Evolutionary conservation across 2,888 invertebrate species (phyloP).

Genomic region (Cyrtodaria siliqua): DNA sequence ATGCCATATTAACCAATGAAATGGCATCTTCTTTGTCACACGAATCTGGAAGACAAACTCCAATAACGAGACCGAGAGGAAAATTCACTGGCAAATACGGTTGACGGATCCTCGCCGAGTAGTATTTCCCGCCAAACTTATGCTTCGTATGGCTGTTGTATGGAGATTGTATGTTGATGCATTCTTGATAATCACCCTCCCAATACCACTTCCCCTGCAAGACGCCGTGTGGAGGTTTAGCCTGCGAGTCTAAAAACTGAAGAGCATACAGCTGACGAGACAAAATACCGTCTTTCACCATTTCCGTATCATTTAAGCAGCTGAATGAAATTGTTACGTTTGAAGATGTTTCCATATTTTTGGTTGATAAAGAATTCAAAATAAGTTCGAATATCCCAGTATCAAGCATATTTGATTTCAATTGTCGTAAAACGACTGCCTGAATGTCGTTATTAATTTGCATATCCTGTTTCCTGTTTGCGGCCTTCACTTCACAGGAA

Average conservation of each 20-base stretch:
- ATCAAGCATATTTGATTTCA: too few species aligned
- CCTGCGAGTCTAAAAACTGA: slow-evolving; percentile 35
- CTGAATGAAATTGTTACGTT: too few species aligned
- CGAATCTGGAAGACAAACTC: slow-evolving; percentile 46
- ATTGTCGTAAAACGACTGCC: too few species aligned
- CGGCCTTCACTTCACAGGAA: too few species aligned
- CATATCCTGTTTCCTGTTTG: too few species aligned
- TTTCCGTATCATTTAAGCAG: slow-evolving; percentile 45
- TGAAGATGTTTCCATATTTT: too few species aligned
- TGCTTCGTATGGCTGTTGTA: slow-evolving; percentile 16
- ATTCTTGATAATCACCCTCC: slow-evolving; percentile 47
- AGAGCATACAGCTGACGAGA: slow-evolving; percentile 14
- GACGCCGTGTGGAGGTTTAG: slow-evolving; percentile 37
- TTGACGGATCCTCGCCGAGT: slow-evolving; percentile 7
- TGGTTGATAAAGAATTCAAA: too few species aligned
- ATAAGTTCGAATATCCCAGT: too few species aligned
- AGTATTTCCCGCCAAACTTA: slow-evolving; percentile 39
- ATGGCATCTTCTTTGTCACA: slow-evolving; percentile 30
- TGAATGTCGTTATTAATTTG: too few species aligned
- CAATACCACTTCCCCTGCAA: slow-evolving; percentile 31
- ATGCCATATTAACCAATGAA: slow-evolving; percentile 1
- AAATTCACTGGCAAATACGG: neutral
- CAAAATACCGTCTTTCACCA: slow-evolving; percentile 16
- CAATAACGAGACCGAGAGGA: slow-evolving; percentile 6
- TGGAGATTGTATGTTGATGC: slow-evolving; percentile 12